Conservation (phyloP, 2,797 vertebrate genomes). For the Lutjanus campechanus region DNA sequence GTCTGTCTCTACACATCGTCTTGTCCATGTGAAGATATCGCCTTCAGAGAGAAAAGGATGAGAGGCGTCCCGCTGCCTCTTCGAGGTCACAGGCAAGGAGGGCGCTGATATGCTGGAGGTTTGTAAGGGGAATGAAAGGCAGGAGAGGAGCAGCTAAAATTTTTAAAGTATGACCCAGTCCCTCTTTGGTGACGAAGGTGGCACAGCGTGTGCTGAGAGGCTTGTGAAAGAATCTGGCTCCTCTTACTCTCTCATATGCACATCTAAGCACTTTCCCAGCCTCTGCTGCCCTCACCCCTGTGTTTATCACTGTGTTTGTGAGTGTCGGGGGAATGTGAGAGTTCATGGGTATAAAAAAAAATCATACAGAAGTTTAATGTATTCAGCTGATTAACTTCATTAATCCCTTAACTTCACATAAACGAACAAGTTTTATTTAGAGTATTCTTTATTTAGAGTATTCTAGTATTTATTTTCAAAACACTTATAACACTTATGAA, state of each 20-base stretch:
- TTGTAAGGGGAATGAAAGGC: constrained; percentile 62
- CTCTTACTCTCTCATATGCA: constrained; percentile 75
- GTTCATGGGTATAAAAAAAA: background rate
- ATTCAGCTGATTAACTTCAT: no score
- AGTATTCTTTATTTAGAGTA: no score
- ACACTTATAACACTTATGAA: no score
- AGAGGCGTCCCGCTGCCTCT: constrained; percentile 65
- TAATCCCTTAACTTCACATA: no score
- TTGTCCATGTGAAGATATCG: constrained; percentile 46
- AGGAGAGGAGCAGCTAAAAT: constrained; percentile 58
- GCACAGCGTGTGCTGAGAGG: constrained; percentile 57
- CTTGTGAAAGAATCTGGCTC: constrained; percentile 73
- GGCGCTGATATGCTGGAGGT: constrained; percentile 55
- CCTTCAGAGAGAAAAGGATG: constrained; percentile 60
- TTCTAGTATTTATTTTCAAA: no score
- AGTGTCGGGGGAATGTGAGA: background rate
- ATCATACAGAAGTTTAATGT: no score
- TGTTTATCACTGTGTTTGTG: constrained; percentile 45
- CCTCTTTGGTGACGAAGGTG: constrained; percentile 67
- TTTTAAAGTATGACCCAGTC: constrained; percentile 73
- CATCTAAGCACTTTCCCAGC: constrained; percentile 76
- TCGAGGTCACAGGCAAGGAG: constrained; percentile 68
- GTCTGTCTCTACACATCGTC: constrained; percentile 47
- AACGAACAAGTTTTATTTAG: no score
- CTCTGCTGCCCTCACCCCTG: constrained; percentile 40